These are phyloP conservation scores for Iguana delicatissima DNA, from an alignment of 2,797 vertebrate genomes.

Conservation along the genomic window DNA sequence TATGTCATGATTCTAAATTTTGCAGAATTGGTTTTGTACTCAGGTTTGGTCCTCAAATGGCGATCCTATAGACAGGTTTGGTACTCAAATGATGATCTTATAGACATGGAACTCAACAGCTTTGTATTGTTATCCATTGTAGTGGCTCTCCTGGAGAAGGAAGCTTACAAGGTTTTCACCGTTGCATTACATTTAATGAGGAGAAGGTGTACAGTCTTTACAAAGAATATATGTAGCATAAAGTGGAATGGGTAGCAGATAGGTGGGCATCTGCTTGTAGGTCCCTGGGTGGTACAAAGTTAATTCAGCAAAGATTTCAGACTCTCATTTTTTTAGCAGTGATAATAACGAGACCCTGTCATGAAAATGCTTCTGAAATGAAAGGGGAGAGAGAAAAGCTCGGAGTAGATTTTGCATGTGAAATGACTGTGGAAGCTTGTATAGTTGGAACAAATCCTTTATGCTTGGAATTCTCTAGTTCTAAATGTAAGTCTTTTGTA, in stretches of 20 bases:
- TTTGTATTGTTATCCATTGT: background rate
- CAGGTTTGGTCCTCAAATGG: conserved; percentile 2
- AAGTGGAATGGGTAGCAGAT: background rate
- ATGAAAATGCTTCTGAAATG: background rate
- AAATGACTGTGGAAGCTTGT: background rate
- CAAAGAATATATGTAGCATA: too few species aligned
- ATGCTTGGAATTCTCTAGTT: background rate
- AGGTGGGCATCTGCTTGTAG: background rate
- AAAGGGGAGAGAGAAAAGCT: background rate
- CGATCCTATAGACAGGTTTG: background rate
- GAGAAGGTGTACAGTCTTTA: too few species aligned
- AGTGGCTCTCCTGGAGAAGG: background rate
- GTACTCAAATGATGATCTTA: background rate
- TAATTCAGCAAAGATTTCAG: background rate
- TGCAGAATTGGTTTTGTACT: background rate
- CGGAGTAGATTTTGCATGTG: too few species aligned
- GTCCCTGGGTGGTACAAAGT: background rate
- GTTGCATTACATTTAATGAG: background rate
- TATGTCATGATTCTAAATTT: background rate
- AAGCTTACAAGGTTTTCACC: background rate
- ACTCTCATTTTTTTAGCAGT: background rate
- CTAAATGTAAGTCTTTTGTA: background rate
- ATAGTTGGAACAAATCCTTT: background rate
- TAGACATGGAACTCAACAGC: background rate
- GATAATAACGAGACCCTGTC: background rate